Conservation (phyloP, 1,140 invertebrate species). For the Heliothis subflexa region DNA sequence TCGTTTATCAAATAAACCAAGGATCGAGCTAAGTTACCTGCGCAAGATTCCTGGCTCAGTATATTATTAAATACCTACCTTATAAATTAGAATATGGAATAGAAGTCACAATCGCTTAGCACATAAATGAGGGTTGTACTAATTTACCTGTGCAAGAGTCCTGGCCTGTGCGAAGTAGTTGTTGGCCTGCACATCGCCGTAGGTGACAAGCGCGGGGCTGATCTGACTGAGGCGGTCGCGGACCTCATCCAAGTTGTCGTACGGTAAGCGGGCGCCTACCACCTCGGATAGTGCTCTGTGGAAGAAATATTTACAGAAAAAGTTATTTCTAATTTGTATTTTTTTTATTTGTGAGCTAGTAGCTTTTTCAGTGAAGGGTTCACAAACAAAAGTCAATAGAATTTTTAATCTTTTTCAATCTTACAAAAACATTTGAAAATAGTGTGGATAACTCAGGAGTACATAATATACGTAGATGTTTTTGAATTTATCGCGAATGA, state of each 20-base stretch:
- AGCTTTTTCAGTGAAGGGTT: too few species aligned
- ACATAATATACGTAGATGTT: too few species aligned
- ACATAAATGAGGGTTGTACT: not conserved
- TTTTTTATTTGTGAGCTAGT: too few species aligned
- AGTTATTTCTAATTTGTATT: too few species aligned
- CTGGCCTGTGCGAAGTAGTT: slow-evolving; percentile 93
- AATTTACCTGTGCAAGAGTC: slow-evolving; percentile 85
- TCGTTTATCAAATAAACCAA: not conserved
- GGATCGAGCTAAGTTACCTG: slow-evolving; percentile 57
- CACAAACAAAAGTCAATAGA: too few species aligned
- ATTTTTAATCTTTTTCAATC: too few species aligned
- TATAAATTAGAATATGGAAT: too few species aligned
- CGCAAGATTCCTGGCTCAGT: slow-evolving; percentile 89
- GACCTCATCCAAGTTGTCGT: slow-evolving; percentile 96
- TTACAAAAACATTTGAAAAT: too few species aligned
- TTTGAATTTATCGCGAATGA: too few species aligned
- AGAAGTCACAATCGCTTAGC: too few species aligned
- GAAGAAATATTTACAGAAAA: not conserved
- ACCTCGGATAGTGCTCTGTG: slow-evolving; percentile 90
- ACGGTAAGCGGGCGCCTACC: slow-evolving; percentile 93
- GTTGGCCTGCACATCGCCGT: slow-evolving; percentile 94
- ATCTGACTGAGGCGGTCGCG: slow-evolving; percentile 93
- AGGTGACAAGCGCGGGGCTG: slow-evolving; percentile 95
- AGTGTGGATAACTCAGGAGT: too few species aligned
- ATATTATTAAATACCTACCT: too few species aligned